These are phyloP conservation scores for Microtus ochrogaster DNA, from an alignment of 2,113 vertebrate species.

Conservation along the genomic window DNA sequence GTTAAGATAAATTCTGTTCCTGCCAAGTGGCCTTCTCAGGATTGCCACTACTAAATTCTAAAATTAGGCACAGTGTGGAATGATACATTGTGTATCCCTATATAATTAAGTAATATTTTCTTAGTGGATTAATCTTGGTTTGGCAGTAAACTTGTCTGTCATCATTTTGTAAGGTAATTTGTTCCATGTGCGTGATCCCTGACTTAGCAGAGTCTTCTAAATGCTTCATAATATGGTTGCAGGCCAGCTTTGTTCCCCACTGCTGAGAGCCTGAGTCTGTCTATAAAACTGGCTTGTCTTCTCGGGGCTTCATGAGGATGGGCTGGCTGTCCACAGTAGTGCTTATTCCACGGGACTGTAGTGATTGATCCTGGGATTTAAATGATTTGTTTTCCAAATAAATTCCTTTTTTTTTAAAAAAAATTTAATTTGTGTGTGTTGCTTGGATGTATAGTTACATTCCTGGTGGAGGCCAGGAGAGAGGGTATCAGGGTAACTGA, in stretches of 20 bases:
- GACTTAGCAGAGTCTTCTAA: not conserved
- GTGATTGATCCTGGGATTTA: slow-evolving; percentile 35
- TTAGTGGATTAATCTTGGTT: slow-evolving; percentile 34
- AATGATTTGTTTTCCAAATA: slow-evolving; percentile 14
- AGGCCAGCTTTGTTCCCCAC: slow-evolving; percentile 67
- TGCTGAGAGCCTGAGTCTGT: slow-evolving; percentile 63
- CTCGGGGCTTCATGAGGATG: slow-evolving; percentile 62
- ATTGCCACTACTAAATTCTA: slow-evolving; percentile 2
- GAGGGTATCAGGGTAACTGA: not conserved
- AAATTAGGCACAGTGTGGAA: not conserved
- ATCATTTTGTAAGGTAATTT: slow-evolving; percentile 24
- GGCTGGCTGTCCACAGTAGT: slow-evolving; percentile 51
- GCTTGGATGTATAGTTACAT: not conserved
- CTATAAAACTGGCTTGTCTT: slow-evolving; percentile 76
- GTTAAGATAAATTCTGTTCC: not conserved
- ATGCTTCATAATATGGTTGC: slow-evolving; percentile 37
- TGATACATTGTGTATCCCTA: not conserved
- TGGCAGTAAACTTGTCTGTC: not conserved
- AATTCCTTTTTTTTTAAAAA: too few species aligned
- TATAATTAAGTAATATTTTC: not conserved
- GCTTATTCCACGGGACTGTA: not conserved
- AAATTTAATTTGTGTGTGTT: not conserved
- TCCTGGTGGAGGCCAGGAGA: not conserved
- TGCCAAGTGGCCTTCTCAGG: not conserved
- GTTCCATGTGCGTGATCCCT: not conserved